Evolutionary conservation across 2,797 vertebrate genomes (phyloP).

Genomic region (Aotus griseimembra): DNA sequence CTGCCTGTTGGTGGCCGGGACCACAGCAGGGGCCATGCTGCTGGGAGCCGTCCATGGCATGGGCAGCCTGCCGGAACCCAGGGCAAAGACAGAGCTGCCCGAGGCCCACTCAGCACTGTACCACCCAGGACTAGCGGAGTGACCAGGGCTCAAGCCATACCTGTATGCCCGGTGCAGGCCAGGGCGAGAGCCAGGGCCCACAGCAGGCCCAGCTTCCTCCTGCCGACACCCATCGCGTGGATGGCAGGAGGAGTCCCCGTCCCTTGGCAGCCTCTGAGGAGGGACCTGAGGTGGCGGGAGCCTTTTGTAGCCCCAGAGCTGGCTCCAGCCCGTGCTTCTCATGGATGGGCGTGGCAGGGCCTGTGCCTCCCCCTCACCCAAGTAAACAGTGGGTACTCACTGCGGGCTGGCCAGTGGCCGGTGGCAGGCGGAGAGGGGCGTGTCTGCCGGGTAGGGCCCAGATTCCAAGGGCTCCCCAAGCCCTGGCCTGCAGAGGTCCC

Average conservation of each 20-base stretch:
- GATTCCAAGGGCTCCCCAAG: not conserved
- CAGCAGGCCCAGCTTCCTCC: slow-evolving; percentile 73
- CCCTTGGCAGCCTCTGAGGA: slow-evolving; percentile 77
- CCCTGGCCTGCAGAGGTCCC: not conserved
- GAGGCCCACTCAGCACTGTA: fast-evolving
- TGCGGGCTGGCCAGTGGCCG: not conserved
- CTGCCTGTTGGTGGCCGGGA: fast-evolving
- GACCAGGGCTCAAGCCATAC: slow-evolving; percentile 62
- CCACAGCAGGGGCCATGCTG: fast-evolving
- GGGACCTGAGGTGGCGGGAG: slow-evolving; percentile 50
- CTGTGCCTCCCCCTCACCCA: slow-evolving; percentile 62
- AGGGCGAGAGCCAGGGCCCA: slow-evolving; percentile 82
- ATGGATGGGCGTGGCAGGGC: slow-evolving; percentile 79
- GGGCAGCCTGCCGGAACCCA: not conserved
- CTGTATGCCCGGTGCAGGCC: slow-evolving; percentile 77
- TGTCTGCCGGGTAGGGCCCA: not conserved
- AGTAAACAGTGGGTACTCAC: slow-evolving; percentile 81
- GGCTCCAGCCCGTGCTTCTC: slow-evolving; percentile 80
- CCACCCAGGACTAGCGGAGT: not conserved
- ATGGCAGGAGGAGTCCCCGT: slow-evolving; percentile 62
- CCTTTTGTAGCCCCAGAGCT: slow-evolving; percentile 85
- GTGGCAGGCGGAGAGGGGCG: not conserved
- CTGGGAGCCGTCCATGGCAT: fast-evolving
- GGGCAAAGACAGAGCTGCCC: not conserved
- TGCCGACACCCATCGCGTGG: slow-evolving; percentile 80